Conservation (phyloP, 2,888 invertebrate species). For the Reticulitermes lucifugus region DNA sequence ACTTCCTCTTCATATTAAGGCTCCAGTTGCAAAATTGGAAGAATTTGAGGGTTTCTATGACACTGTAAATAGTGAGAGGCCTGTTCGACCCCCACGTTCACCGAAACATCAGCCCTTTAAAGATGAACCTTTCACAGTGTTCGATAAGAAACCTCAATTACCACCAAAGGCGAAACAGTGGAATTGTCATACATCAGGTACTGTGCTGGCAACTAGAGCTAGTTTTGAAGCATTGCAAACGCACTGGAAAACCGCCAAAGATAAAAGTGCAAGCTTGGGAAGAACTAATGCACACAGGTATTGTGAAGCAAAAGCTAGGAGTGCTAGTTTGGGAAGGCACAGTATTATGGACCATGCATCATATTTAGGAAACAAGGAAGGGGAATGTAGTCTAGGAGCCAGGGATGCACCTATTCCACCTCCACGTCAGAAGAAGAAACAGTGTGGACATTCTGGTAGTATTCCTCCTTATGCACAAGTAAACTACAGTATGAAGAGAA, state of each 20-base stretch:
- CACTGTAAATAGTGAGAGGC: slow-evolving; percentile 15
- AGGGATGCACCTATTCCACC: slow-evolving; percentile 45
- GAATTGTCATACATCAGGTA: not conserved
- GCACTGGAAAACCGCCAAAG: not conserved
- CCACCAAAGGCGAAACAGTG: slow-evolving; percentile 33
- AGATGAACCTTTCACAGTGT: slow-evolving; percentile 35
- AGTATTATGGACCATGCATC: not conserved
- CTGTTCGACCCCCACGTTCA: slow-evolving; percentile 51
- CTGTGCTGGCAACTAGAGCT: not conserved
- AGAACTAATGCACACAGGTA: slow-evolving; percentile 35
- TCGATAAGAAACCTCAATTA: slow-evolving; percentile 18
- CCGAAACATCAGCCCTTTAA: slow-evolving; percentile 48
- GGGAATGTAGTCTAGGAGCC: not conserved
- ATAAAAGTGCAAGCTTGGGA: slow-evolving; percentile 46
- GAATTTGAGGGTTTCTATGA: slow-evolving; percentile 47
- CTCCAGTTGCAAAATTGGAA: slow-evolving; percentile 50
- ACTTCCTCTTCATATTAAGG: slow-evolving; percentile 33
- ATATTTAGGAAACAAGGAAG: not conserved
- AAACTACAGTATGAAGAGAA: slow-evolving; percentile 53
- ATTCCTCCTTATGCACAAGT: slow-evolving; percentile 52
- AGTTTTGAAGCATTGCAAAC: slow-evolving; percentile 12
- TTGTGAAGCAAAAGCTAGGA: slow-evolving; percentile 15
- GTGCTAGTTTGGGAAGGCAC: slow-evolving; percentile 38
- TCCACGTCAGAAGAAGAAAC: slow-evolving; percentile 48
- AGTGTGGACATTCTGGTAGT: not conserved